Percentiles rank a stretch among this genome's conserved stretches.
Evolutionary conservation across 1,140 invertebrate genomes (phyloP).

Genomic region (Pogonomyrmex barbatus): DNA sequence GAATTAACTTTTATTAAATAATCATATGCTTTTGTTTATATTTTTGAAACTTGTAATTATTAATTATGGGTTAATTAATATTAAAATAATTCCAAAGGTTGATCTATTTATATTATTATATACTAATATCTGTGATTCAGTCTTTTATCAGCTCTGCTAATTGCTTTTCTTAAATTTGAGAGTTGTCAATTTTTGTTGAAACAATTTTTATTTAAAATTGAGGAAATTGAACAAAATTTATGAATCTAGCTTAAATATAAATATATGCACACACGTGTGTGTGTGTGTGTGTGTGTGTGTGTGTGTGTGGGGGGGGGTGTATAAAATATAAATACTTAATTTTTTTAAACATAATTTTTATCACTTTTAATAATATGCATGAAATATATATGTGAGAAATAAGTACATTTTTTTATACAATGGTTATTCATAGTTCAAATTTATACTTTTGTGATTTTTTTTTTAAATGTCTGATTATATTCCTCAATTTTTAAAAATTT

Average conservation of each 20-base stretch:
- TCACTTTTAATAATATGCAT: neutral
- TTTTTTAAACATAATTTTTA: neutral
- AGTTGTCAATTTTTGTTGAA: too few species aligned
- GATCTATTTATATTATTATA: too few species aligned
- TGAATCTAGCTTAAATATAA: neutral
- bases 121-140: too few species aligned
- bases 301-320: too few species aligned
- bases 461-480: neutral
- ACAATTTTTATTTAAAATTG: neutral
- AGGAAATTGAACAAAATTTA: neutral
- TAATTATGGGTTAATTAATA: neutral
- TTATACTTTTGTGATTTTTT: neutral
- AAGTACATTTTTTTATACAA: conserved; percentile 10
- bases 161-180: too few species aligned
- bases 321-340: neutral
- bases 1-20: neutral
- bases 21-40: neutral
- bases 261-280: too few species aligned
- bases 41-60: neutral
- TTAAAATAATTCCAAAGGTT: neutral
- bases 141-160: too few species aligned
- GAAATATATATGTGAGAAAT: neutral
- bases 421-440: neutral
- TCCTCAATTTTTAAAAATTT: neutral
- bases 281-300: too few species aligned